Evolutionary conservation across 2,113 vertebrate species (phyloP), one percentile per base, ranked within the genome.

Genomic region (Eurystomus gularis): DNA sequence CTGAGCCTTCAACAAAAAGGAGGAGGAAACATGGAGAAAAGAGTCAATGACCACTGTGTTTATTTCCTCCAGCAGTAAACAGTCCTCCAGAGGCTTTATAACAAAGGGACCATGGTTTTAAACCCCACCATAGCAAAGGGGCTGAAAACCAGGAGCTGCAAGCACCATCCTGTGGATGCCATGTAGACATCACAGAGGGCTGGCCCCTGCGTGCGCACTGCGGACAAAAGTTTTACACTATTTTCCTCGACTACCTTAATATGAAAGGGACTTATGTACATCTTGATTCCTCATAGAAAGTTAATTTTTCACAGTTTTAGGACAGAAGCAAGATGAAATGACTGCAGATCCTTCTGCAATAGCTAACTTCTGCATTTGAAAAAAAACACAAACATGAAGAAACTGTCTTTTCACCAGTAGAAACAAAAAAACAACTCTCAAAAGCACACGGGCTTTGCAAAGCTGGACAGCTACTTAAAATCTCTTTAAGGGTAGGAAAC

Each of bases 121-220:
- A 55, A 70, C 8, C 48, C 14, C 58, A 49, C 15, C 12, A 7
- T 0, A 2, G 66, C 19, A 57, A 46, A 33, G 15, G 0, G 1
- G 39, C 52, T 76, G 79, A 35, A 28, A 68, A 14, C 2, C 21
- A 57, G 58, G 26, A 61, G 54, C 40, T 3, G 4, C 44, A 51
- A 28, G 51, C 55, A 55, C 35, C 23, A 13, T 29, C 17, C 57
- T 10, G 13, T 5, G 24, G 17, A 16, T 26, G n/a, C 15, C 55
- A 16, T 1, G 6, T 2, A 17, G 17, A 19, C 14, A 18, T 8
- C 8, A 17, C 21, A 29, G 23, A 26, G 11, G 13, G 35, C 6
- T 0, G 2, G 49, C 7, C 17, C 19, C 48, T 49, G 21, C 21
- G 21, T 49, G 48, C 21, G 21, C 12, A 44, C 16, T 44, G 42